phyloP scores from a whole-genome alignment of 2,797 vertebrate genomes.

The Macrochelys suwanniensis region DNA sequence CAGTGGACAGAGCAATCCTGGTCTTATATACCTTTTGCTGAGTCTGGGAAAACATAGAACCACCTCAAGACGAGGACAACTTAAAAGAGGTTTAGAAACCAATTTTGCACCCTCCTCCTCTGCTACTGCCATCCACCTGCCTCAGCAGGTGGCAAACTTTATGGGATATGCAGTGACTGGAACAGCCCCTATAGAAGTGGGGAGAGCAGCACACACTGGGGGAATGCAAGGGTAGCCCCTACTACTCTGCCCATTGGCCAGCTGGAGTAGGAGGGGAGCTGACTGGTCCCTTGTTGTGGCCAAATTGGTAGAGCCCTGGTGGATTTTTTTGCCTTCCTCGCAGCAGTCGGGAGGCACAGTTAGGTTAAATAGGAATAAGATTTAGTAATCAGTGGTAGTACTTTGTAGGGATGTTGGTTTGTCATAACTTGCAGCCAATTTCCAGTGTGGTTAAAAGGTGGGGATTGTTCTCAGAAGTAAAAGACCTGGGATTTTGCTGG shows the following conservation, averaged over 20 bases:
- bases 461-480: no score
- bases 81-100: background rate
- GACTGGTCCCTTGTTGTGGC: background rate
- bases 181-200: background rate
- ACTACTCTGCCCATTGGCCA: background rate
- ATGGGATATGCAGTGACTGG: background rate
- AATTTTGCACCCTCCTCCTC: background rate
- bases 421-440: no score
- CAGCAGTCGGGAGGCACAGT: no score
- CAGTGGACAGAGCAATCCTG: background rate
- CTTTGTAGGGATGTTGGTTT: no score
- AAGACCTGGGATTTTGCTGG: no score
- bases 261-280: background rate
- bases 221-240: background rate
- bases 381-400: no score
- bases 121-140: background rate
- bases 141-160: background rate
- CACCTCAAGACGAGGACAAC: no score
- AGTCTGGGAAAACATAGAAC: background rate
- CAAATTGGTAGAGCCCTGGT: no score
- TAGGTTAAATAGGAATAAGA: no score
- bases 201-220: no score
- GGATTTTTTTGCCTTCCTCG: no score
- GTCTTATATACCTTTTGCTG: background rate
- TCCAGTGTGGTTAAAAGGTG: no score